Percentiles rank a stretch among this genome's conserved stretches.
phyloP scores from a whole-genome alignment of 2,888 invertebrate genomes.

The Monochamus alternatus region DNA sequence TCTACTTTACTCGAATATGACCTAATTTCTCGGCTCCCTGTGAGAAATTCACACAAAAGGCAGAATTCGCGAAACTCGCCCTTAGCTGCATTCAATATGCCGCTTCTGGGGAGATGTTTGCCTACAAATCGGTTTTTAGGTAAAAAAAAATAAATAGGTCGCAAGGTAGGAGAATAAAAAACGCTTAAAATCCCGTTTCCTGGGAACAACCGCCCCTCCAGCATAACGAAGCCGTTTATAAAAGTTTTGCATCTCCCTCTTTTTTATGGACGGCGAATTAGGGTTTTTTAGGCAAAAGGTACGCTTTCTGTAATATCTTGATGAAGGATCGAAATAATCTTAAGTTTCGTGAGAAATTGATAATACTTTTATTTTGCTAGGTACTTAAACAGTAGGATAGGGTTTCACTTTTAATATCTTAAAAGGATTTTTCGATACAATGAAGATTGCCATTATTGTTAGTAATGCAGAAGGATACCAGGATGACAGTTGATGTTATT shows the following conservation, averaged over 20 bases:
- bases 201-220: conserved; percentile 54
- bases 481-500: no score
- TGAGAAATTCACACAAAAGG: conserved; percentile 45
- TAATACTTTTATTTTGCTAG: conserved; percentile 26
- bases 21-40: conserved; percentile 44
- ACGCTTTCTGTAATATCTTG: conserved; percentile 45
- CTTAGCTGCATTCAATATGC: conserved; percentile 4
- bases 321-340: conserved; percentile 49
- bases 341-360: conserved; percentile 47
- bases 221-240: conserved; percentile 50
- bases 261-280: conserved; percentile 45
- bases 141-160: conserved; percentile 61
- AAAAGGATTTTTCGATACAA: not conserved
- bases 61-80: conserved; percentile 27
- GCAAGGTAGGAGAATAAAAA: conserved; percentile 55
- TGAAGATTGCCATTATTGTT: no score
- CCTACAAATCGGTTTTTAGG: conserved; percentile 60
- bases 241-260: conserved; percentile 55
- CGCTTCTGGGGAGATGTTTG: conserved; percentile 44
- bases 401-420: conserved; percentile 6
- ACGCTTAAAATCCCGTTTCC: conserved; percentile 58
- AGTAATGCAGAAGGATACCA: no score
- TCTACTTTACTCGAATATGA: conserved; percentile 39
- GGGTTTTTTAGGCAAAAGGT: conserved; percentile 45
- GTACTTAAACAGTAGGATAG: conserved; percentile 37